Base-by-base conservation (phyloP, 2,113 vertebrate species). In the Eulacestoma nigropectus region DNA sequence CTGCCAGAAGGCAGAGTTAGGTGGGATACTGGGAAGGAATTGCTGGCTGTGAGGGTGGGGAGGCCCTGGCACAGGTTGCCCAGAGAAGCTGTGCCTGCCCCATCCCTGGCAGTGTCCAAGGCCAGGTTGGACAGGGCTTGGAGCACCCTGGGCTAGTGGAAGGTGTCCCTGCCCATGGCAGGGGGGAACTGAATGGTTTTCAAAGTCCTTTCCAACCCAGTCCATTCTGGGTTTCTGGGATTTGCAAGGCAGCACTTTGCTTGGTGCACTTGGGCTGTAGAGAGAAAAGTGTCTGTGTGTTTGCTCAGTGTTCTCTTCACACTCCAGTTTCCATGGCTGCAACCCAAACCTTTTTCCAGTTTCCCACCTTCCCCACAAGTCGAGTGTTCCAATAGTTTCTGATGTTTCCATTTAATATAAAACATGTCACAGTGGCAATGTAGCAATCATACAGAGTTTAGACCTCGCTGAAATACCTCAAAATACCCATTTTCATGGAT, bases 1-100 rank as follows among this genome's bases (percentile, higher is more conserved):
- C 15, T 63, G 6, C 5, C 55, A 77, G 30, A 69, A 49, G 6
- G 2, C 13, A 42, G 63, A 30, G 8, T 0, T 35, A 3, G 22
- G 2, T 70, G 49, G 32, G 35, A 42, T 42, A 23, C 16, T 32
- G 32, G 16, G 32, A 42, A 77, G 12, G 19, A 63, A 35, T 90
- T 32, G 0, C 18, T 83, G 1, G 1, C 29, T 82, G 7, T 4
- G 39, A 83, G 41, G 4, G 11, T 60, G n/a, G 19, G 0, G 16
- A 47, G 25, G 4, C 16, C 39, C 52, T 74, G 60, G 7, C 44
- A 52, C 37, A 67, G 23, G 7, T 0, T 81, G 2, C 29, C 16
- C 37, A 46, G 60, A 59, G 33, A 39, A 74, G 23, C 44, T 59
- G 59, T 29, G 52, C 23, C 68, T 74, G 52, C 35, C 7, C 20